Conservation (phyloP, 2,888 invertebrate species). For the Didymodactylos carnosus region DNA sequence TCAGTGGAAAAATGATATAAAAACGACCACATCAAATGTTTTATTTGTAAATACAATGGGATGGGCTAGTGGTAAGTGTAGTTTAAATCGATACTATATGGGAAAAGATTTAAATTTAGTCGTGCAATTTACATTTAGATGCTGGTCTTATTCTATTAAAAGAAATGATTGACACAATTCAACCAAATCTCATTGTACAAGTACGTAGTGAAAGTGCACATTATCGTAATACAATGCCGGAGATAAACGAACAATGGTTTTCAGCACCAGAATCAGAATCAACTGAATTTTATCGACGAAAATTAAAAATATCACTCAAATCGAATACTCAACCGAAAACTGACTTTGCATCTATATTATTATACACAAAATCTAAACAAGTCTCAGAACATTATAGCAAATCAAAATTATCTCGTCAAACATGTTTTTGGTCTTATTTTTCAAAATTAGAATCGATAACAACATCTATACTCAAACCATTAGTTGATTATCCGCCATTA, state of each 20-base stretch:
- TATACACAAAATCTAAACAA: neutral
- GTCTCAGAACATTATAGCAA: neutral
- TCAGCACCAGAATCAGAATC: neutral
- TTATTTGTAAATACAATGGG: conserved; percentile 14
- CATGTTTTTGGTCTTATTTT: neutral
- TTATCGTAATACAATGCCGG: neutral
- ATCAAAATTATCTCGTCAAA: neutral
- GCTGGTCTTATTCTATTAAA: neutral
- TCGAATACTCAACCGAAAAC: neutral
- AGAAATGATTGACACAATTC: neutral
- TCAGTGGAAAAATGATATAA: too few relatives aligned
- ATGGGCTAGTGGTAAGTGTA: conserved; percentile 6
- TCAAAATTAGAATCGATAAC: neutral
- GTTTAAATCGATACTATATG: neutral
- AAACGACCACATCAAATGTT: too few relatives aligned
- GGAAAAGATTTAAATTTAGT: neutral
- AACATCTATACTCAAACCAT: neutral
- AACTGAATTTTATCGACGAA: neutral
- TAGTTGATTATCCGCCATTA: neutral
- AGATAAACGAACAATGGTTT: neutral
- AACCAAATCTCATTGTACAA: neutral
- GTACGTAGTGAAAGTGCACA: neutral
- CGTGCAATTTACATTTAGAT: neutral
- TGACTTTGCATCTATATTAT: neutral
- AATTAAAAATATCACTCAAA: neutral